Base-by-base conservation (phyloP, 2,888 invertebrate species). In the Harpalus rubripes region DNA sequence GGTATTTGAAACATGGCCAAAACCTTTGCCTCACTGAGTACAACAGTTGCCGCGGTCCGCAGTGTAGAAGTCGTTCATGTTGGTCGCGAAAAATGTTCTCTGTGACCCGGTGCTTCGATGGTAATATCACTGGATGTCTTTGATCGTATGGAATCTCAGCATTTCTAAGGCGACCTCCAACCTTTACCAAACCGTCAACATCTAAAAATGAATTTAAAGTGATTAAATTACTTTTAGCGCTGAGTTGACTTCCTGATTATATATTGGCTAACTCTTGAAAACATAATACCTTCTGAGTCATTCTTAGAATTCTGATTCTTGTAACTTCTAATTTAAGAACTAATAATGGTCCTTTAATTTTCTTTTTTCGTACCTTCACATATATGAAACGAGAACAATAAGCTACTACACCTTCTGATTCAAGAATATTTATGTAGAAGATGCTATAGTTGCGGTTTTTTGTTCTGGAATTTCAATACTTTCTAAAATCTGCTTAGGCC, bases 11-110 rank as follows among this genome's bases (percentile, higher is more conserved):
- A n/a, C n/a, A n/a, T n/a, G n/a, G n/a, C n/a, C n/a, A n/a, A n/a
- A n/a, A n/a, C n/a, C n/a, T n/a, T n/a, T n/a, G n/a, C n/a, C n/a
- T n/a, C n/a, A n/a, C n/a, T n/a, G n/a, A n/a, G n/a, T n/a, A n/a
- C n/a, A n/a, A n/a, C n/a, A n/a, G n/a, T n/a, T n/a, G n/a, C n/a
- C n/a, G n/a, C n/a, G n/a, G n/a, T n/a, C n/a, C 63, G 63, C 4
- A 74, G 56, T 86, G 85, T 10, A 41, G 15, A 8, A 85, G 16
- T n/a, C 76, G 16, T 18, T 65, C 15, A 59, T 86, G 85, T 41
- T 85, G 82, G 2, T 79, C 5, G n/a, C 6, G n/a, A 1, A 86
- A 32, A 10, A 86, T 78, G 1, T 84, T 16, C 10, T 65, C n/a
- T 0, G 86, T 85, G 15, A 85, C 0, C 0, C 0, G 22, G 32